These are phyloP conservation scores for Bujurquina vittata DNA, from an alignment of 2,113 vertebrate genomes.

Conservation along the genomic window DNA sequence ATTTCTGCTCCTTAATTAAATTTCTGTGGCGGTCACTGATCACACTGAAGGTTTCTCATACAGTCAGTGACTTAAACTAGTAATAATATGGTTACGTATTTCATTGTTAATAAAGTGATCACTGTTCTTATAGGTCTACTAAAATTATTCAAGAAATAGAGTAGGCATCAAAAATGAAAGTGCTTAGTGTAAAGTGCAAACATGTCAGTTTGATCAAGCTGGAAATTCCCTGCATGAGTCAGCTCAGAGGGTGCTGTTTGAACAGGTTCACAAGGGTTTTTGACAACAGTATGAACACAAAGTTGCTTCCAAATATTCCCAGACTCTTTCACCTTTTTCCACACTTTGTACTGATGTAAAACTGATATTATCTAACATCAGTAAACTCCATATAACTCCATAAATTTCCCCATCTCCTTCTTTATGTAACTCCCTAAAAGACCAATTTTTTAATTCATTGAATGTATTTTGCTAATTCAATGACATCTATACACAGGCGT, in stretches of 20 bases:
- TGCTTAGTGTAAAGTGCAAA: rapidly evolving
- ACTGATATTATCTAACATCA: background rate
- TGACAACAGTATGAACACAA: too few species aligned
- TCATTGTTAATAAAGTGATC: background rate
- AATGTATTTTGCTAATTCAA: too few species aligned
- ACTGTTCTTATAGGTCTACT: rapidly evolving
- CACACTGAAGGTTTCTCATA: too few species aligned
- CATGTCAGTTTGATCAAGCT: background rate
- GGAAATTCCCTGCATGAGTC: background rate
- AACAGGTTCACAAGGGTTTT: rapidly evolving
- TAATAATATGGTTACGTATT: background rate
- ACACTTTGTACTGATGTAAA: rapidly evolving
- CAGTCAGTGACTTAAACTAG: background rate
- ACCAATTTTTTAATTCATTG: too few species aligned
- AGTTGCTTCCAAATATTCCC: background rate
- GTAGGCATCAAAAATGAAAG: background rate
- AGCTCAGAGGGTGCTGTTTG: background rate
- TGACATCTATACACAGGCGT: rapidly evolving
- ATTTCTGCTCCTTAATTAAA: background rate
- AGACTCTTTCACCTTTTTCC: rapidly evolving
- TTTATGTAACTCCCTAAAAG: too few species aligned
- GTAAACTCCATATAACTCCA: background rate
- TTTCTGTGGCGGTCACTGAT: background rate
- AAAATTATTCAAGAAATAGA: background rate
- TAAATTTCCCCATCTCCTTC: too few species aligned